These are phyloP conservation scores for Drosophila kokeensis DNA, from an alignment of 2,888 invertebrate species.

Conservation along the genomic window DNA sequence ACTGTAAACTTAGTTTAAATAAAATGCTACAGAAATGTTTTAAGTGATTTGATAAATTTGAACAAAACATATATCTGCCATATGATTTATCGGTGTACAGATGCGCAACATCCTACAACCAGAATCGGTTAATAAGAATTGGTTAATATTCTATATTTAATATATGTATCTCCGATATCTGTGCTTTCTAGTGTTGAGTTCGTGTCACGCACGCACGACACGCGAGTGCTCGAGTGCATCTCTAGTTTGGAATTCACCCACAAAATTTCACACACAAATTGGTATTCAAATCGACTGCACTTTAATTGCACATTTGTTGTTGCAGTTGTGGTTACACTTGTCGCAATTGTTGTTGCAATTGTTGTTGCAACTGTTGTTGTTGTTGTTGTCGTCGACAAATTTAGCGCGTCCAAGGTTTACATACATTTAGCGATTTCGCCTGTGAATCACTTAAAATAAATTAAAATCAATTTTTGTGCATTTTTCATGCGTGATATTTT, in stretches of 20 bases:
- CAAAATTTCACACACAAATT: constrained; percentile 28
- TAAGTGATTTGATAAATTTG: not conserved
- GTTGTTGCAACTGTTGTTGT: constrained; percentile 1
- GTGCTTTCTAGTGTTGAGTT: not conserved
- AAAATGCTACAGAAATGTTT: constrained; percentile 36
- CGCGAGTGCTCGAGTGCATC: not conserved
- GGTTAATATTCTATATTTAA: no score
- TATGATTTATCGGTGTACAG: not conserved
- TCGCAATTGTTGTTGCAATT: constrained; percentile 10
- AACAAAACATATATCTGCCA: not conserved
- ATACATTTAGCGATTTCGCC: constrained; percentile 27
- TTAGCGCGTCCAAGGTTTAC: constrained; percentile 65
- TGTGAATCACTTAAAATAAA: constrained; percentile 80
- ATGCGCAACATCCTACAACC: not conserved
- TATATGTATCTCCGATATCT: not conserved
- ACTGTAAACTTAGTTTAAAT: constrained; percentile 38
- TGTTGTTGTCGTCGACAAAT: constrained; percentile 58
- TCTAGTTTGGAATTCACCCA: constrained; percentile 18
- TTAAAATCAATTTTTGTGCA: constrained; percentile 73
- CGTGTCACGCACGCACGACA: constrained; percentile 1
- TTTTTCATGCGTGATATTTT: constrained; percentile 60
- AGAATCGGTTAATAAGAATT: not conserved
- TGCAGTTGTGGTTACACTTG: constrained; percentile 9
- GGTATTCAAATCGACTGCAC: constrained; percentile 46
- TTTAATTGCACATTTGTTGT: constrained; percentile 40